These are phyloP conservation scores for Penaeus japonicus DNA, from an alignment of 1,140 invertebrate species.

Conservation along the genomic window DNA sequence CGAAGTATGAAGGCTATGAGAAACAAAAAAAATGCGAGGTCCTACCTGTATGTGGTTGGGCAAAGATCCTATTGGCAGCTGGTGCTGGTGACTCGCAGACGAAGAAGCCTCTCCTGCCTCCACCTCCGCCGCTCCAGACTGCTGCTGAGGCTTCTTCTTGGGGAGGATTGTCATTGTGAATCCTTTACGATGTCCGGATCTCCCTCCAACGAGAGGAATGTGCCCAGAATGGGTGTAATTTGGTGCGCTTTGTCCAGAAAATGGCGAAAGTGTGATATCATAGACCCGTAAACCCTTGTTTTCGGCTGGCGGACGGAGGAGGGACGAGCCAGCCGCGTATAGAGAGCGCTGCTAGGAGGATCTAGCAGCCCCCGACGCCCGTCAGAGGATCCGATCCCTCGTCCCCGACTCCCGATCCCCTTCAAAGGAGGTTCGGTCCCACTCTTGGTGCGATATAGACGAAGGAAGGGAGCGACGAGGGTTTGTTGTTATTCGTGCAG, in stretches of 20 bases:
- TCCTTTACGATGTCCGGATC: not conserved
- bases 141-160: constrained; percentile 50
- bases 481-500: too few relatives aligned
- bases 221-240: not conserved
- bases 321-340: too few relatives aligned
- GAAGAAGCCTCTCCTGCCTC: constrained; percentile 21
- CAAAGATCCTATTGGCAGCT: constrained; percentile 34
- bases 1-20: not conserved
- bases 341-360: too few relatives aligned
- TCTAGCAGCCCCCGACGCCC: too few relatives aligned
- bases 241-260: constrained; percentile 28
- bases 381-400: too few relatives aligned
- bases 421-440: too few relatives aligned
- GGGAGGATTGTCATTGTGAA: constrained; percentile 42
- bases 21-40: too few relatives aligned
- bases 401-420: too few relatives aligned
- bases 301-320: not conserved
- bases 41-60: constrained; percentile 43
- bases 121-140: constrained; percentile 19
- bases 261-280: constrained; percentile 45
- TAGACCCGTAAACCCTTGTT: constrained; percentile 44
- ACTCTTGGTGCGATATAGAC: too few relatives aligned
- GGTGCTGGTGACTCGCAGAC: constrained; percentile 29
- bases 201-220: not conserved
- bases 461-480: too few relatives aligned